Percentiles rank a stretch among this genome's conserved stretches.
Conservation (phyloP, 2,113 vertebrate species). For the Tautogolabrus adspersus region DNA sequence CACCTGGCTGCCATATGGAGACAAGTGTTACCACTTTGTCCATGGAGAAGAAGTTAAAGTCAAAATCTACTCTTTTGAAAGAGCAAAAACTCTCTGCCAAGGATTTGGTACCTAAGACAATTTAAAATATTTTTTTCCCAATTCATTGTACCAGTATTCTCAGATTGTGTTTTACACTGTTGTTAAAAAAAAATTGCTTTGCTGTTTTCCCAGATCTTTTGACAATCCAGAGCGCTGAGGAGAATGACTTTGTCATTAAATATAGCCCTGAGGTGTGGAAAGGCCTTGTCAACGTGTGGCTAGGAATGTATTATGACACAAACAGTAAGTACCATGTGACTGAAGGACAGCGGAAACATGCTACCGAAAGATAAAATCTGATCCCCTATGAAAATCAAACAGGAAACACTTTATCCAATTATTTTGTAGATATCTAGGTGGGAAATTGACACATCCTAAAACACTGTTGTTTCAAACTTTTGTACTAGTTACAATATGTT, state of each 20-base stretch:
- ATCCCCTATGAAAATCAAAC: not conserved
- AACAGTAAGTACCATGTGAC: constrained; percentile 73
- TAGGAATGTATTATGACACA: constrained; percentile 81
- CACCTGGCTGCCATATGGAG: constrained; percentile 79
- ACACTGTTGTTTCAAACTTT: too few relatives aligned
- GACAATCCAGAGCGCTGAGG: constrained; percentile 74
- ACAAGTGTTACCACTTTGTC: constrained; percentile 83
- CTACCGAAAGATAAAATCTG: not conserved
- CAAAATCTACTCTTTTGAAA: constrained; percentile 77
- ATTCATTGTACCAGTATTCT: not conserved
- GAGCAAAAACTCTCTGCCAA: constrained; percentile 72
- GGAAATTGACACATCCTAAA: too few relatives aligned
- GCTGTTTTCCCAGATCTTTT: constrained; percentile 73
- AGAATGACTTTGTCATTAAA: constrained; percentile 77
- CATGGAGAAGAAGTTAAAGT: constrained; percentile 80
- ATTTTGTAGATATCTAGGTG: not conserved
- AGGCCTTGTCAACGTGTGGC: constrained; percentile 77
- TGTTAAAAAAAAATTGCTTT: not conserved
- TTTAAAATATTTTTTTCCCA: not conserved
- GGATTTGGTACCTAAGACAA: constrained; percentile 64
- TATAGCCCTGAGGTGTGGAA: constrained; percentile 83
- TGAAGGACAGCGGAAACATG: not conserved
- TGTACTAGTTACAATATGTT: not conserved
- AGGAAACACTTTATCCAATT: too few relatives aligned
- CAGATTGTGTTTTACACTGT: not conserved